Conservation (phyloP, 2,797 vertebrate genomes). For the Enteromius treurensis region DNA sequence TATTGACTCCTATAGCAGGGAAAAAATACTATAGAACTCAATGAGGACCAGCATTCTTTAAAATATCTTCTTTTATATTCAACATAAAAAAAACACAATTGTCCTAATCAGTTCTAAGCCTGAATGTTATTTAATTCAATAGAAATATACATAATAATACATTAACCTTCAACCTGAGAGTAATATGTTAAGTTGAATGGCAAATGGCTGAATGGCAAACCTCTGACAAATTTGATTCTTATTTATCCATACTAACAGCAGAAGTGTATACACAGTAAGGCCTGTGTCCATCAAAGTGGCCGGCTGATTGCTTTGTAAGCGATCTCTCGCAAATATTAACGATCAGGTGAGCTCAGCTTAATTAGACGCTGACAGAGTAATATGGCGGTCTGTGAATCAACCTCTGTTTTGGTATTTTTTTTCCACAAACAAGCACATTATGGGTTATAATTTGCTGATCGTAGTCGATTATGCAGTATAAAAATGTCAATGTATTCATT, state of each 20-base stretch:
- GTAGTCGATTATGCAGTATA: slow-evolving; percentile 35
- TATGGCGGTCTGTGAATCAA: slow-evolving; percentile 34
- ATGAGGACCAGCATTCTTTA: not conserved
- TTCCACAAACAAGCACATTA: slow-evolving; percentile 59
- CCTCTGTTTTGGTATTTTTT: slow-evolving; percentile 34
- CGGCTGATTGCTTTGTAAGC: slow-evolving; percentile 54
- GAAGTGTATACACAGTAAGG: slow-evolving; percentile 18
- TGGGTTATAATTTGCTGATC: slow-evolving; percentile 54
- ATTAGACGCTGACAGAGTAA: slow-evolving; percentile 57
- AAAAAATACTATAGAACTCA: not conserved
- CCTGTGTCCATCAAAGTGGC: slow-evolving; percentile 44
- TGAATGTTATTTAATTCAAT: not conserved
- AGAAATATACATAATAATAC: not conserved
- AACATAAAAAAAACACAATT: not conserved
- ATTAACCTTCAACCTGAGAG: slow-evolving; percentile 17
- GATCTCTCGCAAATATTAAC: slow-evolving; percentile 48
- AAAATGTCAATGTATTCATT: slow-evolving; percentile 50
- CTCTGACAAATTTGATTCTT: slow-evolving; percentile 24
- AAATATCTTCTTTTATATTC: not conserved
- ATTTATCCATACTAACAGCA: slow-evolving; percentile 20
- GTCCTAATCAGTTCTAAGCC: not conserved
- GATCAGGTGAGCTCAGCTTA: slow-evolving; percentile 59
- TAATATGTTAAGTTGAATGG: too few relatives aligned
- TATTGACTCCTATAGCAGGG: not conserved
- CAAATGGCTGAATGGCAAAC: slow-evolving; percentile 6